phyloP scores from a whole-genome alignment of 2,888 invertebrate genomes.

The Agonopterix alstromeriana region DNA sequence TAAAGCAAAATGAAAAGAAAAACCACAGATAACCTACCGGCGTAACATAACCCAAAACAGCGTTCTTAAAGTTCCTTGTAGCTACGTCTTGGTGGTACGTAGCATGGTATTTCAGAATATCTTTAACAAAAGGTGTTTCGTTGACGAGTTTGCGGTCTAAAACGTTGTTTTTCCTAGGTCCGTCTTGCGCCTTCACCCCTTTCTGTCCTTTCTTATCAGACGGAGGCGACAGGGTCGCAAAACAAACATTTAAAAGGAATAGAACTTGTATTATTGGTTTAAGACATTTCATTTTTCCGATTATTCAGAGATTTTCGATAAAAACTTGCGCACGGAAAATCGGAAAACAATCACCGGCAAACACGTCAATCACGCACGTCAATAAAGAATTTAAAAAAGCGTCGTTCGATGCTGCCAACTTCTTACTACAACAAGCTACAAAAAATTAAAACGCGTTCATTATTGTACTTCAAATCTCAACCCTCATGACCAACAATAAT shows the following conservation, averaged over 20 bases:
- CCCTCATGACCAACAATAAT: too few relatives aligned
- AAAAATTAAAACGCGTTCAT: too few relatives aligned
- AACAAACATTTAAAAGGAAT: conserved; percentile 51
- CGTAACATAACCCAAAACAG: conserved; percentile 93
- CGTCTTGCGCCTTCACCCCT: conserved; percentile 67
- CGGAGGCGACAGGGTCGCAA: conserved; percentile 65
- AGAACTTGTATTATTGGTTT: conserved; percentile 45
- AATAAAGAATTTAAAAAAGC: too few relatives aligned
- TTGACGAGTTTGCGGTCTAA: conserved; percentile 83
- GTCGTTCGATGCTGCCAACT: too few relatives aligned
- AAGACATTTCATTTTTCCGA: conserved; percentile 48
- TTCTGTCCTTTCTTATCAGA: conserved; percentile 64
- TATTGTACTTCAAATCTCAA: too few relatives aligned
- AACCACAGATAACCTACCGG: conserved; percentile 70
- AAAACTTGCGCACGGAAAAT: not conserved
- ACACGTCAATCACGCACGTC: not conserved
- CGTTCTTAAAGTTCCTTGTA: conserved; percentile 80
- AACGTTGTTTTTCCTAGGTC: conserved; percentile 80
- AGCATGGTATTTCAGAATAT: conserved; percentile 86
- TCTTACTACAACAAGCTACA: too few relatives aligned
- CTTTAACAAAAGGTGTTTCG: conserved; percentile 80
- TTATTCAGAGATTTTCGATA: not conserved
- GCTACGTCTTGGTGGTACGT: conserved; percentile 84
- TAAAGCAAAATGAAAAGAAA: too few relatives aligned
- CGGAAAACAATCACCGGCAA: not conserved